Evolutionary conservation across 2,113 vertebrate genomes (phyloP), one percentile per base, ranked within the genome.

Genomic region (Myotis davidii): DNA sequence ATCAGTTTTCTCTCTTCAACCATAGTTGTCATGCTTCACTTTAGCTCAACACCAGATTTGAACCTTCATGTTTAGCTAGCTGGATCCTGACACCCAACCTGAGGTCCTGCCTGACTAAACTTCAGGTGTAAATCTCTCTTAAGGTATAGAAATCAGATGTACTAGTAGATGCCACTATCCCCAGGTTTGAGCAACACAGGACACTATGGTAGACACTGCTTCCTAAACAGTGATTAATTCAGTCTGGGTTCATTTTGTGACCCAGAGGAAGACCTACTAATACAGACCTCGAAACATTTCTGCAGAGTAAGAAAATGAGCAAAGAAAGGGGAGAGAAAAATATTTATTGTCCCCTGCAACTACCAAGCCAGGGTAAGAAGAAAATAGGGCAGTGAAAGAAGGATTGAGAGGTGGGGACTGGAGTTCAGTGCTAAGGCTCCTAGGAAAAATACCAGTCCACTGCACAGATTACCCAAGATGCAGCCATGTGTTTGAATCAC

Each of bases 1-100:
- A 12, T 2, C 39, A 23, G 1, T 25, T 10, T 59, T 61, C 10
- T 88, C 11, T 73, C n/a, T 88, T 29, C 29, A 14, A 37, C 6
- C 14, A 2, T 18, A 29, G 13, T 16, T 20, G 4, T 16, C 1
- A 21, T 5, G 0, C 12, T 32, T 29, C 39, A 56, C 8, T 59
- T 73, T 34, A 20, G 2, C 2, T 74, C 25, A 23, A 21, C 16
- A 23, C 11, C 3, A 50, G 59, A 61, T 14, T 34, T 54, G 65
- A 59, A 76, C 39, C 18, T 45, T 85, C n/a, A 70, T 84, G 82
- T 42, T 85, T 83, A 32, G 29, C 21, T 23, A 23, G 20, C 18
- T 86, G 1, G 20, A 0, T 48, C 13, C 70, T 56, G 32, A 82
- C 10, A 69, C 52, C 9, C 17, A 52, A 32, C 77, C 48, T 92